Conservation (phyloP, 2,797 vertebrate species). For the Onychomys arenicola region DNA sequence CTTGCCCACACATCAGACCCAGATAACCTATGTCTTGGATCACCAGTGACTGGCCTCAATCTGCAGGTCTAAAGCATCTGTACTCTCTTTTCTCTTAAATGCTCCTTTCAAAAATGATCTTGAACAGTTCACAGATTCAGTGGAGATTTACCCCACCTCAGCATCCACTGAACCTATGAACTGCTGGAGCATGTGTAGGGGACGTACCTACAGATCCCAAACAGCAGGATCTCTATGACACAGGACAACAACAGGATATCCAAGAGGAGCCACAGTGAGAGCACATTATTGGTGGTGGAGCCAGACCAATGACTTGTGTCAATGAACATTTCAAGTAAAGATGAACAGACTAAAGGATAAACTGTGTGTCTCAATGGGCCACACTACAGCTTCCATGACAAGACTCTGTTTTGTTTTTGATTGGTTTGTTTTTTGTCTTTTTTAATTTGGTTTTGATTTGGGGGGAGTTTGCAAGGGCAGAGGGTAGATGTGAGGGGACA, state of each 20-base stretch:
- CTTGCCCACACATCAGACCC: background rate
- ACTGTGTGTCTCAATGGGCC: background rate
- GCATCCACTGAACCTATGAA: background rate
- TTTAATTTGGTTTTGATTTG: background rate
- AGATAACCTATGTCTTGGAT: background rate
- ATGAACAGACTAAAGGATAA: background rate
- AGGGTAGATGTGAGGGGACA: background rate
- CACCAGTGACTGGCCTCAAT: background rate
- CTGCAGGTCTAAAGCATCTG: background rate
- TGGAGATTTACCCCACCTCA: background rate
- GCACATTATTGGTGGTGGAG: background rate
- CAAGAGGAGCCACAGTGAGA: background rate
- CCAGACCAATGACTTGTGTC: background rate
- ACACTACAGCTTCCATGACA: background rate
- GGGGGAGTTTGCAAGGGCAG: background rate
- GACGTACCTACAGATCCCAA: background rate
- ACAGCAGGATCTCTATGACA: background rate
- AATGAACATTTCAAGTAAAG: background rate
- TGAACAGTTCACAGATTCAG: background rate
- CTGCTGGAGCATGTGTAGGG: background rate
- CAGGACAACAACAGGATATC: background rate
- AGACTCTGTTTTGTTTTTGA: background rate
- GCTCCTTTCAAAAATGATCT: slow-evolving; percentile 34
- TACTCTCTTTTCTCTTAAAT: background rate
- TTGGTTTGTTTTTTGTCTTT: background rate